Conservation (phyloP, 2,888 invertebrate genomes). For the Mythimna impura region DNA sequence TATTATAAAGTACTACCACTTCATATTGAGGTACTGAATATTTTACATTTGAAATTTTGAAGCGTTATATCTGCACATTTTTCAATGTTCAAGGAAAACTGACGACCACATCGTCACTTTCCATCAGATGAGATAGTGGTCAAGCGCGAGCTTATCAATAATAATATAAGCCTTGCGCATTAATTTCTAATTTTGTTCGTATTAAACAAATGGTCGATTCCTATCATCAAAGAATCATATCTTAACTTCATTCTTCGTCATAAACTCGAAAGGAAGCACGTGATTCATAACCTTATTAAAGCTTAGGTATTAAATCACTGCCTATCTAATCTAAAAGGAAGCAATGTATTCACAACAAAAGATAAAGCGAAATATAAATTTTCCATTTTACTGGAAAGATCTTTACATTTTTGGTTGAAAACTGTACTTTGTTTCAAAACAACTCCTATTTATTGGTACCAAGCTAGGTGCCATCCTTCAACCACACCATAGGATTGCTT, state of each 20-base stretch:
- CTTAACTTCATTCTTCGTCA: not conserved
- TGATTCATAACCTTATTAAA: not conserved
- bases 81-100: no score
- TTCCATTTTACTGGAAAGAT: not conserved
- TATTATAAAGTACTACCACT: conserved; percentile 9
- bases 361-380: not conserved
- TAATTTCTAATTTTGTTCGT: no score
- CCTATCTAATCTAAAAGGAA: not conserved
- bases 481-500: not conserved
- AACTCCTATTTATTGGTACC: conserved; percentile 14
- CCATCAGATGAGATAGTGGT: no score
- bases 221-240: no score
- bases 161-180: no score
- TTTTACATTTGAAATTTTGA: not conserved
- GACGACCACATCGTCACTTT: no score
- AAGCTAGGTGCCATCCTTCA: not conserved
- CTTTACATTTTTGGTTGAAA: not conserved
- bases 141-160: no score
- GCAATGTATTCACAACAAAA: conserved; percentile 2
- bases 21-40: not conserved
- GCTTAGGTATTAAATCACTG: not conserved
- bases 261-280: not conserved
- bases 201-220: no score
- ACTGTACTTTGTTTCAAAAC: conserved; percentile 3
- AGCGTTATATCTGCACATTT: not conserved